A percentile compares a stretch with the other conserved stretches of the same genome.
Evolutionary conservation across 2,113 vertebrate species (phyloP).

Genomic region (Seriola rivoliana): DNA sequence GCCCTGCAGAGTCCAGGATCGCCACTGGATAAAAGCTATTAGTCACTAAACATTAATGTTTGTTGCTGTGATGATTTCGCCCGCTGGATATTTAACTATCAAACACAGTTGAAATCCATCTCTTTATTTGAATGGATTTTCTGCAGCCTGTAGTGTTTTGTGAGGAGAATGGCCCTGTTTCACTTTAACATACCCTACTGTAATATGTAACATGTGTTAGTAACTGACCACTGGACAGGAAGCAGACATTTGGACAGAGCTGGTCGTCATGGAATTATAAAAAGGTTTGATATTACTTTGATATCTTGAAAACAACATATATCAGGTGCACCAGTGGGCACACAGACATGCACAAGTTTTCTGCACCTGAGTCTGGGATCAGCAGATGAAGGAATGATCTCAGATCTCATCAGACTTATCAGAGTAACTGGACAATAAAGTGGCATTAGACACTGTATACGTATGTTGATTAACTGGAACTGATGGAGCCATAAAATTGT

Average conservation of each 20-base stretch:
- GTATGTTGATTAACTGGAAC: constrained; percentile 16
- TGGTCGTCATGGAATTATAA: constrained; percentile 8
- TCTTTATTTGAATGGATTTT: constrained; percentile 31
- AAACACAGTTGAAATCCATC: constrained; percentile 18
- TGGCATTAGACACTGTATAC: background rate
- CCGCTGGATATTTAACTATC: background rate
- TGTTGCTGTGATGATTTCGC: constrained; percentile 4
- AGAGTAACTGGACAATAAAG: background rate
- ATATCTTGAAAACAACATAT: background rate
- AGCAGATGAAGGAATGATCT: background rate
- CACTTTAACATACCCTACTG: constrained; percentile 8
- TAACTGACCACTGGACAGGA: constrained; percentile 50
- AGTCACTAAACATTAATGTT: constrained; percentile 34
- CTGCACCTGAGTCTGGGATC: background rate
- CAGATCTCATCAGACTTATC: background rate
- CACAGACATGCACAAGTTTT: background rate
- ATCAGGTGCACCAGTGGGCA: background rate
- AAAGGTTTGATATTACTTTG: constrained; percentile 31
- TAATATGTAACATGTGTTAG: constrained; percentile 43
- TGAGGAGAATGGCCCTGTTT: constrained; percentile 32
- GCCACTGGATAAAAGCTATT: constrained; percentile 8
- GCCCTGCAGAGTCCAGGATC: no score
- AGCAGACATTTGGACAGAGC: constrained; percentile 15
- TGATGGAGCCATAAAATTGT: constrained; percentile 5
- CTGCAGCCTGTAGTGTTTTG: background rate